phyloP scores from a whole-genome alignment of 2,797 vertebrate genomes.

The Labroides dimidiatus region DNA sequence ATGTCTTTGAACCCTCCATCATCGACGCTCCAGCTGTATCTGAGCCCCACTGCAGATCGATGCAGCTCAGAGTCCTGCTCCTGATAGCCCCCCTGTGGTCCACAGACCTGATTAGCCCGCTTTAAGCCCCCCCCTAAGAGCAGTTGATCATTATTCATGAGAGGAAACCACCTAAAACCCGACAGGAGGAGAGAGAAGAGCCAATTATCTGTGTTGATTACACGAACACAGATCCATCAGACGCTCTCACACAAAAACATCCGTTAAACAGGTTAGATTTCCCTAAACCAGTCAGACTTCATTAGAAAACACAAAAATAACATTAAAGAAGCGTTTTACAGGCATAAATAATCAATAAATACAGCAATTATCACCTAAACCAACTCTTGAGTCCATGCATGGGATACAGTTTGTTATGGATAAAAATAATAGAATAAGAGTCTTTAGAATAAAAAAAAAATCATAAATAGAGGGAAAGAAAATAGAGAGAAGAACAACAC shows the following conservation, averaged over 20 bases:
- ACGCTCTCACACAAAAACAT: too few relatives aligned
- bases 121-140: slow-evolving; percentile 50
- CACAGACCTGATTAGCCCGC: slow-evolving; percentile 62
- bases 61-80: slow-evolving; percentile 50
- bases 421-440: too few relatives aligned
- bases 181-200: neutral
- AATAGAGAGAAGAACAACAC: too few relatives aligned
- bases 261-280: too few relatives aligned
- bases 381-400: too few relatives aligned
- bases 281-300: neutral
- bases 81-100: slow-evolving; percentile 60
- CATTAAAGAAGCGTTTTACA: too few relatives aligned
- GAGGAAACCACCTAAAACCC: slow-evolving; percentile 30
- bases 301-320: too few relatives aligned
- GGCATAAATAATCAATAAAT: too few relatives aligned
- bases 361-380: too few relatives aligned
- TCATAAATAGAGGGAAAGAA: too few relatives aligned
- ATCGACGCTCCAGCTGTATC: slow-evolving; percentile 29
- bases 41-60: slow-evolving; percentile 53
- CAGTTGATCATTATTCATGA: slow-evolving; percentile 64
- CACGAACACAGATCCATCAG: slow-evolving; percentile 1
- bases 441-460: too few relatives aligned
- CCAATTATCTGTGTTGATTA: slow-evolving; percentile 20
- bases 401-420: too few relatives aligned
- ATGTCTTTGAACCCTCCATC: slow-evolving; percentile 45